These are phyloP conservation scores for Molanna angustata DNA, from an alignment of 2,888 invertebrate species.

Conservation along the genomic window DNA sequence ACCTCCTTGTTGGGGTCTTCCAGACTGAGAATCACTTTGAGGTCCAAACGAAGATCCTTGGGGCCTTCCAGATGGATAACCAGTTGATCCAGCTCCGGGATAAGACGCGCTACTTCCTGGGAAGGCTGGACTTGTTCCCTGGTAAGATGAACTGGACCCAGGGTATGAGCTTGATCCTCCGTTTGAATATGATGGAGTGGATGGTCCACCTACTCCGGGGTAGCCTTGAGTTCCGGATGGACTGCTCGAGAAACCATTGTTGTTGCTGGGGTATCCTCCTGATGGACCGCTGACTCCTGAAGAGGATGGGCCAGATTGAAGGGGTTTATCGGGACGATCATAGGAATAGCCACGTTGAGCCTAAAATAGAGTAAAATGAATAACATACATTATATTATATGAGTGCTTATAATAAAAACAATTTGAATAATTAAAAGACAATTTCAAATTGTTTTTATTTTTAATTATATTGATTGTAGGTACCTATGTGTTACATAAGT, in stretches of 20 bases:
- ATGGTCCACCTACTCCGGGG: slow-evolving; percentile 25
- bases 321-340: slow-evolving; percentile 64
- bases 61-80: slow-evolving; percentile 32
- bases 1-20: slow-evolving; percentile 30
- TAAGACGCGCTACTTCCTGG: slow-evolving; percentile 34
- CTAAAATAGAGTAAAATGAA: too few species aligned
- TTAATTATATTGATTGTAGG: background rate
- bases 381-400: slow-evolving; percentile 14
- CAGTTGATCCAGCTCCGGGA: slow-evolving; percentile 37
- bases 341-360: slow-evolving; percentile 75
- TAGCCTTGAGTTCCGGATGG: slow-evolving; percentile 31
- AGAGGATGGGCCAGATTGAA: slow-evolving; percentile 44
- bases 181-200: slow-evolving; percentile 25
- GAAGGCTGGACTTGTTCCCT: slow-evolving; percentile 35
- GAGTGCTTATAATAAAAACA: slow-evolving; percentile 19
- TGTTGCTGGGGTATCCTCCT: slow-evolving; percentile 39
- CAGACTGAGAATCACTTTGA: slow-evolving; percentile 30
- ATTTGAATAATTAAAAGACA: slow-evolving; percentile 33
- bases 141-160: slow-evolving; percentile 36
- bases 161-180: slow-evolving; percentile 38
- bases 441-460: background rate
- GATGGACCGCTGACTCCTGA: slow-evolving; percentile 39
- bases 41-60: slow-evolving; percentile 32
- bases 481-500: too few species aligned
- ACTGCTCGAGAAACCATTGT: slow-evolving; percentile 37